Percentiles rank a stretch among this genome's conserved stretches.
Conservation (phyloP, 2,888 invertebrate species). For the Zygaena filipendulae region DNA sequence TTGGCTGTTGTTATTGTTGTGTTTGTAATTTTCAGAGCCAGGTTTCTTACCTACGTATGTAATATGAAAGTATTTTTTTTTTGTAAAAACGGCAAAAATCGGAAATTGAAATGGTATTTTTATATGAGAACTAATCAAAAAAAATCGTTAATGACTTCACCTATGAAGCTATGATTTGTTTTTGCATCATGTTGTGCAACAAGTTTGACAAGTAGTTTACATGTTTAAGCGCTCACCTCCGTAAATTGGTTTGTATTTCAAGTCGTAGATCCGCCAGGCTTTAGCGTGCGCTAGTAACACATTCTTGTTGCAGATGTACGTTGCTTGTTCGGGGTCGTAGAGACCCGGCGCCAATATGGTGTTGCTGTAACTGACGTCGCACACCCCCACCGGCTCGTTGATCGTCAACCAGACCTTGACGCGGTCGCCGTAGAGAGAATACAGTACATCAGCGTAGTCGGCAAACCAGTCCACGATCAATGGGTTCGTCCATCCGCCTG, state of each 20-base stretch:
- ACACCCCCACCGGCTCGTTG: constrained; percentile 71
- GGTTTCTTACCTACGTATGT: too few relatives aligned
- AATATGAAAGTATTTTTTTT: too few relatives aligned
- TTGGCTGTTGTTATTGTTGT: too few relatives aligned
- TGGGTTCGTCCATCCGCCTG: constrained; percentile 75
- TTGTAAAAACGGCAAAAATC: too few relatives aligned
- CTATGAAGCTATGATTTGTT: too few relatives aligned
- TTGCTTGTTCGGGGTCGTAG: constrained; percentile 43
- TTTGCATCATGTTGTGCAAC: too few relatives aligned
- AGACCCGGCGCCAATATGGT: constrained; percentile 37
- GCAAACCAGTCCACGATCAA: constrained; percentile 68
- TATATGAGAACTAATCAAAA: too few relatives aligned
- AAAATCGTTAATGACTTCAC: too few relatives aligned
- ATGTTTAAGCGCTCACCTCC: constrained; percentile 38
- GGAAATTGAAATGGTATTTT: too few relatives aligned
- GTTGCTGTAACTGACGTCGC: constrained; percentile 41
- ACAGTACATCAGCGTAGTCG: constrained; percentile 69
- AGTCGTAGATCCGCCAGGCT: constrained; percentile 69
- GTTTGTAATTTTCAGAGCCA: too few relatives aligned
- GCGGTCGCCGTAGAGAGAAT: constrained; percentile 66
- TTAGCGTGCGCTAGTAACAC: constrained; percentile 75
- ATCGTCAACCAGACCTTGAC: constrained; percentile 77
- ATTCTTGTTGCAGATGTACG: constrained; percentile 73
- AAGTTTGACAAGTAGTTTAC: too few relatives aligned
- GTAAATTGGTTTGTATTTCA: constrained; percentile 56